These are phyloP conservation scores for Bicyclus anynana DNA, from an alignment of 1,140 invertebrate species.

Conservation along the genomic window DNA sequence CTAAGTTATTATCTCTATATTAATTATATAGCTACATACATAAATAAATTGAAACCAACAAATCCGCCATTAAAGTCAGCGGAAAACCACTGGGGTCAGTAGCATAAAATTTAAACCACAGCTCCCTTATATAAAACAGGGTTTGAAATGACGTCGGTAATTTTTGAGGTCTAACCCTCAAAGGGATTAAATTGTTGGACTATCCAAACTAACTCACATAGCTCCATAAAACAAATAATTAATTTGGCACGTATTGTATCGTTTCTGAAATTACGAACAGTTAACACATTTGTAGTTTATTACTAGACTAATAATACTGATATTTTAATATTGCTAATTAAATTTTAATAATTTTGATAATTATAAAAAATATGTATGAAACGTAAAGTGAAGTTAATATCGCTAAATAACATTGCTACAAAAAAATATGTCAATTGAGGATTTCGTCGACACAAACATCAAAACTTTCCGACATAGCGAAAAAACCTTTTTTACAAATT, in stretches of 20 bases:
- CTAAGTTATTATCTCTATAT: no score
- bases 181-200: background rate
- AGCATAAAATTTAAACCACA: background rate
- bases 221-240: background rate
- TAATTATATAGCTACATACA: no score
- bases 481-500: slow-evolving; percentile 33
- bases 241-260: background rate
- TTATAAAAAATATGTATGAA: no score
- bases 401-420: no score
- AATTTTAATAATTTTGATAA: no score
- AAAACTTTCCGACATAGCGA: background rate
- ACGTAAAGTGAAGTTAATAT: no score
- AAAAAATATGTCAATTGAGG: no score
- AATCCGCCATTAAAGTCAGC: background rate
- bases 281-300: background rate
- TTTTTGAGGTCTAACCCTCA: background rate
- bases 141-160: background rate
- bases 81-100: background rate
- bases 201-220: background rate
- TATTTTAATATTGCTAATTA: no score
- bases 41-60: background rate
- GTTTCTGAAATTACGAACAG: background rate
- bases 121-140: background rate
- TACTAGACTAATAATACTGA: no score
- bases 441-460: no score